Base-by-base conservation (phyloP, 2,113 vertebrate genomes). In the Epinephelus fuscoguttatus region DNA sequence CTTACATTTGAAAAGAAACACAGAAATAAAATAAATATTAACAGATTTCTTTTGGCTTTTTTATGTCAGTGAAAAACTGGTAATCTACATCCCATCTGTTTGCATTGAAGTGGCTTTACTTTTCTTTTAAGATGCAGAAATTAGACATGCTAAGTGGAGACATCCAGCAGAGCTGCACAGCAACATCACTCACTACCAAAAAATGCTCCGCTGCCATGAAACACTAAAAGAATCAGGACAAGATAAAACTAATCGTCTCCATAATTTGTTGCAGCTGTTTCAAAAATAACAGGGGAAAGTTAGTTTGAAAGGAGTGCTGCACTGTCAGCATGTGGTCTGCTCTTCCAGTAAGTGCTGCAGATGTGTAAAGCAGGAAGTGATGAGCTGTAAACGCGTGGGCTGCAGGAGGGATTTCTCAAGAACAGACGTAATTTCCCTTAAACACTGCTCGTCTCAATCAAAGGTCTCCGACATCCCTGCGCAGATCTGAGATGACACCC, bases 281-380 rank as follows among this genome's bases (percentile, higher is more conserved):
- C 0, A 33, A 4, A 61, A 19, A 42, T 2, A 79, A 23, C 47
- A 75, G 42, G 4, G 40, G 40, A 15, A 37, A 6, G 33, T 70
- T 64, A 17, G 55, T 61, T 70, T 70, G 25, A 57, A 52, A 63
- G 40, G 6, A 14, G n/a, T 8, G 23, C 23, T 72, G 63, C 9
- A 15, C 25, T 40, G 12, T 81, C 68, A 27, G 52, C 8, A 6
- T 82, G 75, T 78, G 87, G 86, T 56, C 15, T 14, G 21, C 7
- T 17, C 64, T 85, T 91, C 75, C 86, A 84, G 86, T 84, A 87
- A 91, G 21, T 1, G 10, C 67, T 52, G 57, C 47, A 13, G 19
- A n/a, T 18, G 19, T 45, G 49, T 37, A 40, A 52, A 57, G 52
- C 77, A 82, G 84, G 86, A 88, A 84, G 84, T 25, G 78, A 79